phyloP scores from a whole-genome alignment of 2,113 vertebrate species.

The Microtus pennsylvanicus region DNA sequence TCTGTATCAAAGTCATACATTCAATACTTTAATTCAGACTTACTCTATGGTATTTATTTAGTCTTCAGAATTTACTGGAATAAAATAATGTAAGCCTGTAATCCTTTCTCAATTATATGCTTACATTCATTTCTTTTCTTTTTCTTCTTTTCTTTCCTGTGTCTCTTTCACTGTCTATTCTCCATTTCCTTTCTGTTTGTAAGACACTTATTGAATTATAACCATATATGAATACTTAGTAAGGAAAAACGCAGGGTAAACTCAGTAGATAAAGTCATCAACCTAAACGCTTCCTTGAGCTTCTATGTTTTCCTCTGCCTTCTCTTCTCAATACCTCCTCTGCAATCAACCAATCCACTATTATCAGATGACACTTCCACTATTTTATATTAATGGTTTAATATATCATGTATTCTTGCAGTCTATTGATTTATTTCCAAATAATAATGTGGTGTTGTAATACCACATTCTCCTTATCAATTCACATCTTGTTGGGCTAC shows the following conservation, averaged over 20 bases:
- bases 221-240: not conserved
- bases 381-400: not conserved
- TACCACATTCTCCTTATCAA: not conserved
- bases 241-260: not conserved
- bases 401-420: not conserved
- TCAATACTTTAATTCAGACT: not conserved
- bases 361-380: not conserved
- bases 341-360: not conserved
- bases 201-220: not conserved
- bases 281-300: not conserved
- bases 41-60: not conserved
- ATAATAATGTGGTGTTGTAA: not conserved
- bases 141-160: not conserved
- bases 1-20: constrained; percentile 28
- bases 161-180: no score
- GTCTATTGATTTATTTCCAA: not conserved
- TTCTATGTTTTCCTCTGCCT: not conserved
- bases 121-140: not conserved
- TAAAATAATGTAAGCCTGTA: not conserved
- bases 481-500: not conserved
- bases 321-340: not conserved
- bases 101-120: not conserved
- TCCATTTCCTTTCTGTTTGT: not conserved
- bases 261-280: not conserved
- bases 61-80: not conserved